A percentile compares a stretch with the other conserved stretches of the same genome.
Conservation (phyloP, 1,140 invertebrate species). For the Neodiprion fabricii region DNA sequence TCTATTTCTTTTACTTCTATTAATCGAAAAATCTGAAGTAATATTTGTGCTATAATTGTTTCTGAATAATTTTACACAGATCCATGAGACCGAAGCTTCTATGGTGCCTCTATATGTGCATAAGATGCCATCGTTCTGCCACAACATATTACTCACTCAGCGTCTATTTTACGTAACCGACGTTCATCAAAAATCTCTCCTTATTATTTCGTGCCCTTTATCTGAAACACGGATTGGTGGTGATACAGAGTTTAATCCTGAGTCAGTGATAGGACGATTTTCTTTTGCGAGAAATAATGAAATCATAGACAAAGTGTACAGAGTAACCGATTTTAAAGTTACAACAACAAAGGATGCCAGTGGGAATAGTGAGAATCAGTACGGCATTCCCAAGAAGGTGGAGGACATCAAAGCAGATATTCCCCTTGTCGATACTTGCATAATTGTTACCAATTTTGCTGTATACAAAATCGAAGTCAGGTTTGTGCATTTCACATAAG, state of each 20-base stretch:
- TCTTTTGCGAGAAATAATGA: slow-evolving; percentile 61
- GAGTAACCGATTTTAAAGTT: slow-evolving; percentile 53
- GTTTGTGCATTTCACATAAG: slow-evolving; percentile 48
- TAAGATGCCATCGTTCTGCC: slow-evolving; percentile 68
- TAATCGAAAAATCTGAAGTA: neutral
- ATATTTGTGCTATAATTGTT: slow-evolving; percentile 22
- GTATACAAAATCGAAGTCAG: slow-evolving; percentile 74
- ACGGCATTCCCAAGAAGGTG: slow-evolving; percentile 57
- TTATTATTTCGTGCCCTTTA: slow-evolving; percentile 67
- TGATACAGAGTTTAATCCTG: slow-evolving; percentile 65
- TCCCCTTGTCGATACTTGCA: slow-evolving; percentile 69
- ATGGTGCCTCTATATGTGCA: slow-evolving; percentile 73
- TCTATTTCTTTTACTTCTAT: slow-evolving; percentile 15
- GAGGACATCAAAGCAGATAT: slow-evolving; percentile 63
- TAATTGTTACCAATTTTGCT: slow-evolving; percentile 73
- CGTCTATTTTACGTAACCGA: slow-evolving; percentile 68
- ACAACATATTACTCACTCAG: slow-evolving; percentile 67
- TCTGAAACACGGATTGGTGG: slow-evolving; percentile 67
- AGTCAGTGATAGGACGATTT: slow-evolving; percentile 64
- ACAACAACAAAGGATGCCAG: slow-evolving; percentile 31
- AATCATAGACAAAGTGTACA: slow-evolving; percentile 59
- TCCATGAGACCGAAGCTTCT: slow-evolving; percentile 70
- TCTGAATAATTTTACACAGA: slow-evolving; percentile 49
- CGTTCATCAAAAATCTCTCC: slow-evolving; percentile 58
- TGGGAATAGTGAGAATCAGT: slow-evolving; percentile 48